Evolutionary conservation across 2,113 vertebrate species (phyloP).

Genomic region (Capra hircus): DNA sequence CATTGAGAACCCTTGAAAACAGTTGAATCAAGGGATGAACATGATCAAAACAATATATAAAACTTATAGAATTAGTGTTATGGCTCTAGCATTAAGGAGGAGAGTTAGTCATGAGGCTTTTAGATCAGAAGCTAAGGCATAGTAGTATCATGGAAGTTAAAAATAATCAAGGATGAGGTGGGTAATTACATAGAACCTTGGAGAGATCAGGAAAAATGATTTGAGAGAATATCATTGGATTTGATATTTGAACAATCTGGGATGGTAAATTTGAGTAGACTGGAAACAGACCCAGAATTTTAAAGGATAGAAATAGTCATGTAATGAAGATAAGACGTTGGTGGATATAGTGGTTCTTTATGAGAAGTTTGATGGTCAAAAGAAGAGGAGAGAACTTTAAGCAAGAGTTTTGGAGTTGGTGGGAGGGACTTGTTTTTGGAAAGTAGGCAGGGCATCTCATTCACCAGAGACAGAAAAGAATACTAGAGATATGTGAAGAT

Average conservation of each 20-base stretch:
- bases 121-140: not conserved
- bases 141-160: not conserved
- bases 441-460: not conserved
- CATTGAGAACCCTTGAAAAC: not conserved
- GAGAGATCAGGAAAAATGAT: not conserved
- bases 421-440: not conserved
- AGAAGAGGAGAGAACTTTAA: not conserved
- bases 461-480: not conserved
- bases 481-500: not conserved
- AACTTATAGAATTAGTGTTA: not conserved
- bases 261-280: conserved; percentile 7
- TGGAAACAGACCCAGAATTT: not conserved
- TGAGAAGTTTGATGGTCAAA: not conserved
- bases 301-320: not conserved
- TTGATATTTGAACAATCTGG: conserved; percentile 4
- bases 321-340: not conserved
- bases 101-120: not conserved
- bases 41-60: not conserved
- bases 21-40: not conserved
- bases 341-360: not conserved
- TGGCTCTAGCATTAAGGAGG: not conserved
- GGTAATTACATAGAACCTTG: not conserved
- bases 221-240: not conserved
- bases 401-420: not conserved
- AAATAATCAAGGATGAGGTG: not conserved